Evolutionary conservation across 2,797 vertebrate species (phyloP).

Genomic region (Premnoplex brunnescens): DNA sequence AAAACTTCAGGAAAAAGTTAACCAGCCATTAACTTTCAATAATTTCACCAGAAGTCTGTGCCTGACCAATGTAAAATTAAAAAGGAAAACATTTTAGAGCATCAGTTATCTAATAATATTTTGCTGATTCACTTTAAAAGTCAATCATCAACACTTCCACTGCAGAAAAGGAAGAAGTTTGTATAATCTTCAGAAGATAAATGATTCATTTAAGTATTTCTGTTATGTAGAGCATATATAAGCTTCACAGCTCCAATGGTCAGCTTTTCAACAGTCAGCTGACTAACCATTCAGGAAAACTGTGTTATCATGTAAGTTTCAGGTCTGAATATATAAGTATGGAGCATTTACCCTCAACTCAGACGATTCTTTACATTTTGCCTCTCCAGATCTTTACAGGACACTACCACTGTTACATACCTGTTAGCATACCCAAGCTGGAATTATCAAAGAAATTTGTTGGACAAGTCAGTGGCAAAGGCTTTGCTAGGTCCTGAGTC

Average conservation of each 20-base stretch:
- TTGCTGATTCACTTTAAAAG: not conserved
- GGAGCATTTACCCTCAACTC: not conserved
- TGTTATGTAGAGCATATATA: not conserved
- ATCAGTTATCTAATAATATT: not conserved
- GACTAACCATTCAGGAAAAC: not conserved
- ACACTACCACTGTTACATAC: not conserved
- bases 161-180: not conserved
- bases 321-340: not conserved
- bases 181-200: not conserved
- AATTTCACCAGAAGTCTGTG: not conserved
- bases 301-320: not conserved
- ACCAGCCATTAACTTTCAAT: not conserved
- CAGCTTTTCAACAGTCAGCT: not conserved
- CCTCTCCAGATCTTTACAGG: not conserved
- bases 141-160: not conserved
- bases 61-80: not conserved
- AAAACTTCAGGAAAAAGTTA: not conserved
- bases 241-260: not conserved
- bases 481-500: not conserved
- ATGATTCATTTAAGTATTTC: not conserved
- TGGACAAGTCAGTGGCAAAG: constrained; percentile 28
- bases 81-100: not conserved
- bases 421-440: constrained; percentile 49
- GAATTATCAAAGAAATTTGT: constrained; percentile 77
- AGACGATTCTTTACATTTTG: not conserved